Percentiles rank a stretch among this genome's conserved stretches.
These are phyloP conservation scores for Sternarchorhynchus goeldii DNA, from an alignment of 2,797 vertebrate species.

Conservation along the genomic window DNA sequence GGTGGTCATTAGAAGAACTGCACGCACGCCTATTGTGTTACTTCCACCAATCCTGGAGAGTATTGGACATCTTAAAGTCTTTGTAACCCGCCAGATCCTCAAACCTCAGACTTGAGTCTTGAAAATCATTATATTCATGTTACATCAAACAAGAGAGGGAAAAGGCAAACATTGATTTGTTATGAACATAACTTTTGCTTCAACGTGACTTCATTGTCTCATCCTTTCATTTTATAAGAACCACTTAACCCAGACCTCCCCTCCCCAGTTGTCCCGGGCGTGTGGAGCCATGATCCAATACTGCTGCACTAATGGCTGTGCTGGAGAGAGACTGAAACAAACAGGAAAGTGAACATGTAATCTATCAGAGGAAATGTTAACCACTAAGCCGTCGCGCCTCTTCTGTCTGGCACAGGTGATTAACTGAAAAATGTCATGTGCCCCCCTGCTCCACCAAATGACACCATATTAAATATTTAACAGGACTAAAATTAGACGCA, in stretches of 20 bases:
- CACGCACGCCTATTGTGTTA: neutral
- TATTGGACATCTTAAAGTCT: neutral
- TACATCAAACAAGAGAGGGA: neutral
- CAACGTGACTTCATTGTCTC: neutral
- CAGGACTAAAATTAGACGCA: constrained; percentile 56
- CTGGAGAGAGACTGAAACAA: constrained; percentile 52
- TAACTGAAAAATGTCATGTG: constrained; percentile 51
- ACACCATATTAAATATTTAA: constrained; percentile 62
- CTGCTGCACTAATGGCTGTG: constrained; percentile 55
- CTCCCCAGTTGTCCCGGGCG: constrained; percentile 41
- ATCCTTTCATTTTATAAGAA: constrained; percentile 25
- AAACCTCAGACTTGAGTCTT: no score
- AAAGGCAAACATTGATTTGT: neutral
- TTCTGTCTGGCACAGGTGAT: constrained; percentile 53
- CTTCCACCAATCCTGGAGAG: neutral
- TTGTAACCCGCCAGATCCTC: no score
- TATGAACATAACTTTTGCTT: neutral
- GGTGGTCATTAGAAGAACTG: neutral
- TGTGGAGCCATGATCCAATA: constrained; percentile 44
- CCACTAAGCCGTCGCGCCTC: constrained; percentile 19
- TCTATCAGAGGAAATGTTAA: constrained; percentile 55
- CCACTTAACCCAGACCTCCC: constrained; percentile 41
- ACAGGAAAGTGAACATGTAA: constrained; percentile 30
- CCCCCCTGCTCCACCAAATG: constrained; percentile 48
- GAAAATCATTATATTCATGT: no score